These are phyloP conservation scores for Platygyra sinensis DNA, from an alignment of 64 coral and sea anemone species.

Conservation along the genomic window DNA sequence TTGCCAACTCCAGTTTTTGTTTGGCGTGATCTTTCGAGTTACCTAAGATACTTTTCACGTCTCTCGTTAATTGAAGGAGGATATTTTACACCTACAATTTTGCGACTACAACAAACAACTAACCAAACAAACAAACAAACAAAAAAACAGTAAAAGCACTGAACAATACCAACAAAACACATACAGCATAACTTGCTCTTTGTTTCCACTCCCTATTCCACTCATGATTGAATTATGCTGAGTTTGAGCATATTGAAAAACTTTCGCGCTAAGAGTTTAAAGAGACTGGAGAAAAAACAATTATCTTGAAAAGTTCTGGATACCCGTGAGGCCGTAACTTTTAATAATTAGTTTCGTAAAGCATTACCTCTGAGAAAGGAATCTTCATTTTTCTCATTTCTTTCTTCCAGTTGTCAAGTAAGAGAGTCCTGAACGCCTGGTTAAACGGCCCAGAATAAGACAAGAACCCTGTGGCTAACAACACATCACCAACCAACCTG, in stretches of 20 bases:
- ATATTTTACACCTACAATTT: neutral
- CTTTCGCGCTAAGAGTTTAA: too few relatives aligned
- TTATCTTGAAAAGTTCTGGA: too few relatives aligned
- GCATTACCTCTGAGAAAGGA: conserved; percentile 96
- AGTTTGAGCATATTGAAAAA: too few relatives aligned
- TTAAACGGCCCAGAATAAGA: conserved; percentile 99
- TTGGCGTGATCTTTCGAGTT: too few relatives aligned
- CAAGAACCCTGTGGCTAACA: conserved; percentile 92
- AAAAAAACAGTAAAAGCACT: neutral
- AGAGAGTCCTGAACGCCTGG: conserved; percentile 88
- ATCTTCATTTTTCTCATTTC: conserved; percentile 97
- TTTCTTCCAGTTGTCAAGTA: conserved; percentile 90
- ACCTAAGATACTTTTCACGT: too few relatives aligned
- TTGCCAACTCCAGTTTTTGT: too few relatives aligned
- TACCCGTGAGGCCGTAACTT: neutral
- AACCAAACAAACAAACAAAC: neutral
- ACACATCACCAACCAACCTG: conserved; percentile 94
- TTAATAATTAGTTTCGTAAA: neutral
- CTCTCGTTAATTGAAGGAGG: too few relatives aligned
- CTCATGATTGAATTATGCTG: too few relatives aligned
- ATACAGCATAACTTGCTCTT: too few relatives aligned
- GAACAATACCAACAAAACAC: neutral
- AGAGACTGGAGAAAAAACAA: too few relatives aligned
- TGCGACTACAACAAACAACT: too few relatives aligned
- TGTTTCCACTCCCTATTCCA: too few relatives aligned